Percentiles rank a stretch among this genome's conserved stretches.
These are phyloP conservation scores for Cynodonichthys magdalenae DNA, from an alignment of 2,797 vertebrate species.

Conservation along the genomic window DNA sequence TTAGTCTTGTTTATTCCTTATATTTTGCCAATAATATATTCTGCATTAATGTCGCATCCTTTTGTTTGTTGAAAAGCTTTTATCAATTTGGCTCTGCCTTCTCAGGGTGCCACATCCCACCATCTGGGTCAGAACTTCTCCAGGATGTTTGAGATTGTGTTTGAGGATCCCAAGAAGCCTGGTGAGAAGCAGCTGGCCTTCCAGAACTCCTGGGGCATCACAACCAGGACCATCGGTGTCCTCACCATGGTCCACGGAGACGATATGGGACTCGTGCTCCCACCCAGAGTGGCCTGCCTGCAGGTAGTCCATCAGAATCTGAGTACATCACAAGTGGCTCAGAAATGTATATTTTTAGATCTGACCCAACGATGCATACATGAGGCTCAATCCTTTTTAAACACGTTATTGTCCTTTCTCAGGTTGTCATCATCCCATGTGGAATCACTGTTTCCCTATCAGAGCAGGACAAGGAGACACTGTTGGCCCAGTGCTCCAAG, in stretches of 20 bases:
- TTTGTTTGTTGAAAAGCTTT: neutral
- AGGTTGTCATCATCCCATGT: slow-evolving; percentile 96
- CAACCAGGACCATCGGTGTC: slow-evolving; percentile 95
- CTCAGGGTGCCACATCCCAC: slow-evolving; percentile 95
- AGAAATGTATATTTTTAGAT: neutral
- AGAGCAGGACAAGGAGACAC: slow-evolving; percentile 87
- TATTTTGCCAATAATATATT: neutral
- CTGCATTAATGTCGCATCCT: neutral
- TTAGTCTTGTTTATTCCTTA: too few relatives aligned
- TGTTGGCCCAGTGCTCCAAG: slow-evolving; percentile 87
- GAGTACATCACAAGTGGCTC: too few relatives aligned
- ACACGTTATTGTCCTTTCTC: neutral
- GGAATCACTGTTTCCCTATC: slow-evolving; percentile 91
- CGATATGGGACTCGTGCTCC: slow-evolving; percentile 94
- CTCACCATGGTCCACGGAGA: slow-evolving; percentile 98
- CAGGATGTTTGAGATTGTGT: slow-evolving; percentile 96
- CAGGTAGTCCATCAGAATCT: slow-evolving; percentile 81
- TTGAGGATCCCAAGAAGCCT: slow-evolving; percentile 94
- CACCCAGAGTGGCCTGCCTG: slow-evolving; percentile 92
- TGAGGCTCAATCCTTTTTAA: neutral
- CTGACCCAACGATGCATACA: neutral
- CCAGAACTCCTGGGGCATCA: slow-evolving; percentile 98
- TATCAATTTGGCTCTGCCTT: neutral
- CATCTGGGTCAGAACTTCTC: slow-evolving; percentile 98
- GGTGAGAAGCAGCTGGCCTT: slow-evolving; percentile 95